Percentiles rank a stretch among this genome's conserved stretches.
phyloP scores from a whole-genome alignment of 2,888 invertebrate species.

The Heliconius ismenius region DNA sequence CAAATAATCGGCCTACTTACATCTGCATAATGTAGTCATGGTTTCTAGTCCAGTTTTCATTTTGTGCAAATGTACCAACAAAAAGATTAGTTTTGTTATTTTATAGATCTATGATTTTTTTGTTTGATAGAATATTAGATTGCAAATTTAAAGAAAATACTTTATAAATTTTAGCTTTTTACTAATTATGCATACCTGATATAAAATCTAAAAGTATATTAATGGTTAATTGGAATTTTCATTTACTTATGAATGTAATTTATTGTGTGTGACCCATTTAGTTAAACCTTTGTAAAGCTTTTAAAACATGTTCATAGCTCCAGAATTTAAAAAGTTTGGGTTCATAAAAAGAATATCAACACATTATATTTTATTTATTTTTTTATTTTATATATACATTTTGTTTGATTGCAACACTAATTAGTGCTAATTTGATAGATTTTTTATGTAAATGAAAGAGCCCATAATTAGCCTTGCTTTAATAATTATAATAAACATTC shows the following conservation, averaged over 20 bases:
- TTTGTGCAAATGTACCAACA: background rate
- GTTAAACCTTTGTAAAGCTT: background rate
- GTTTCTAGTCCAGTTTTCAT: constrained; percentile 23
- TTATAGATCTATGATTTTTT: background rate
- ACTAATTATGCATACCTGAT: background rate
- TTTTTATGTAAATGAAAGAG: constrained; percentile 16
- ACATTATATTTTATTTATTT: background rate
- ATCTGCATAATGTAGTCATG: constrained; percentile 23
- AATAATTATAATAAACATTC: constrained; percentile 18
- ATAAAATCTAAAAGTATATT: background rate
- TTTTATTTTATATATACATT: background rate
- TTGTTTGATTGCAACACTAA: background rate
- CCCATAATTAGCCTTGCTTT: constrained; percentile 19
- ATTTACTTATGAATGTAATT: constrained; percentile 5
- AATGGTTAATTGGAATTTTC: background rate
- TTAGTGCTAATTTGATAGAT: constrained; percentile 5
- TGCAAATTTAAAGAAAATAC: background rate
- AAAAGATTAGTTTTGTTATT: background rate
- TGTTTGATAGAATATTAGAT: background rate
- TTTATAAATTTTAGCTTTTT: background rate
- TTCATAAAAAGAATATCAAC: background rate
- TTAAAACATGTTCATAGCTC: background rate
- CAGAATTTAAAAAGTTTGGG: background rate
- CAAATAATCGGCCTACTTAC: constrained; percentile 14
- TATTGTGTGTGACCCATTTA: background rate